Base-by-base conservation (phyloP, 2,888 invertebrate species). In the Nematopogon swammerdamellus region DNA sequence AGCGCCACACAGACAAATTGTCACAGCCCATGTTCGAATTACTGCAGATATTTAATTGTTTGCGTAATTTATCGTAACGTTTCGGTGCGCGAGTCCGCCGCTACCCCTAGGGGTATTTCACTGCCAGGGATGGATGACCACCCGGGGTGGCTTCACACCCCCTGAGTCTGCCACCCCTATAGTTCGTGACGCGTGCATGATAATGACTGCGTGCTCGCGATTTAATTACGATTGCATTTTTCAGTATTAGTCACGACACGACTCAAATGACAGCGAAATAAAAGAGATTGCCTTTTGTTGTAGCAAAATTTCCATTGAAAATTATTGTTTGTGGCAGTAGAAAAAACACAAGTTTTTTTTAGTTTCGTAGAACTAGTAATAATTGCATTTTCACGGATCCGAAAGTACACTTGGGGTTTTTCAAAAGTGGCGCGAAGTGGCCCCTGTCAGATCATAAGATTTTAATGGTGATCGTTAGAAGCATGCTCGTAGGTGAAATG, bases 11-110 rank as follows among this genome's bases (percentile, higher is more conserved):
- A 74, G 77, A 79, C 79, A 79, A 79, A 79, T 79, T 79, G 77
- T 79, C 77, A 74, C 77, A 74, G 79, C 79, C 79, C 73, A 68
- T 70, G 74, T 72, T 72, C 70, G 65, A 67, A 75, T 77, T 79
- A 79, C 74, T 77, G 74, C 77, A 72, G 70, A 79, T 79, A 79
- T 79, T 79, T 79, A 79, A 79, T 79, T 79, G 77, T 77, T 79
- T 79, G 76, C 72, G 77, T 79, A 79, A 79, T 79, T 76, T 79
- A 79, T 77, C 14, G 45, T 45, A 19, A 16, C 20, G 16, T 36
- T 36, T 36, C 36, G n/a, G 6, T 14, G 36, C 36, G 14, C 36
- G 36, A 14, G 36, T 36, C 36, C 11, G n/a, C 36, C 14, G 11
- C 36, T 4, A 8, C 8, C 36, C 11, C 36, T 25, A 25, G 36